Percentiles rank a stretch among this genome's conserved stretches.
phyloP scores from a whole-genome alignment of 2,113 vertebrate species.

The Struthidea cinerea region DNA sequence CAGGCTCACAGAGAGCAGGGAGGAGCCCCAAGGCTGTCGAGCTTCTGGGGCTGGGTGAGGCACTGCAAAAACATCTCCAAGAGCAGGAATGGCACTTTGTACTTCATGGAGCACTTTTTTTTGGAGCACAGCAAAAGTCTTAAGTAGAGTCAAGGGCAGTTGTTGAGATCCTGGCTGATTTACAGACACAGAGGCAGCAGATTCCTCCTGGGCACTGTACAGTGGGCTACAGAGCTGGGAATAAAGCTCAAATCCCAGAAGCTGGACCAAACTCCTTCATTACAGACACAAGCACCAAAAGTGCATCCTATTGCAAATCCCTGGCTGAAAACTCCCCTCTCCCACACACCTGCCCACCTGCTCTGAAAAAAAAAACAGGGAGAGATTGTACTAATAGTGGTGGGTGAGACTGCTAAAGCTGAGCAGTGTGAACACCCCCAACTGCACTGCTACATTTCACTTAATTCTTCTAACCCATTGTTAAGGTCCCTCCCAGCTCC shows the following conservation, averaged over 20 bases:
- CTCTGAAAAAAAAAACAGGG: background rate
- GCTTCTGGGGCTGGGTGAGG: background rate
- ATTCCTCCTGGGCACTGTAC: background rate
- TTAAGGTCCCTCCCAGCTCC: background rate
- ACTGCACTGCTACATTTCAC: background rate
- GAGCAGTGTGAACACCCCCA: background rate
- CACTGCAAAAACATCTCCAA: background rate
- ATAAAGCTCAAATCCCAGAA: background rate
- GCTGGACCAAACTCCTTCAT: background rate
- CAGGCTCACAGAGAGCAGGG: rapidly evolving
- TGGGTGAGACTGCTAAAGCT: background rate
- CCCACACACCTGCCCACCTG: background rate
- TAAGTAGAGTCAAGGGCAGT: background rate
- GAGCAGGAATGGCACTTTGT: background rate
- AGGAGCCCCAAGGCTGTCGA: rapidly evolving
- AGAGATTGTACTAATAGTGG: background rate
- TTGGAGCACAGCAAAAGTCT: background rate
- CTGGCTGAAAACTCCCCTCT: background rate
- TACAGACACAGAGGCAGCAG: background rate
- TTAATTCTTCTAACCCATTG: background rate
- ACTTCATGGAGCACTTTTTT: background rate
- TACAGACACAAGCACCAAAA: background rate
- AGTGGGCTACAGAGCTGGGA: background rate
- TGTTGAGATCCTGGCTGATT: background rate
- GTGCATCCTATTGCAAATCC: background rate